Percentiles rank a stretch among this genome's conserved stretches.
Conservation (phyloP, 2,113 vertebrate genomes). For the Lontra canadensis region DNA sequence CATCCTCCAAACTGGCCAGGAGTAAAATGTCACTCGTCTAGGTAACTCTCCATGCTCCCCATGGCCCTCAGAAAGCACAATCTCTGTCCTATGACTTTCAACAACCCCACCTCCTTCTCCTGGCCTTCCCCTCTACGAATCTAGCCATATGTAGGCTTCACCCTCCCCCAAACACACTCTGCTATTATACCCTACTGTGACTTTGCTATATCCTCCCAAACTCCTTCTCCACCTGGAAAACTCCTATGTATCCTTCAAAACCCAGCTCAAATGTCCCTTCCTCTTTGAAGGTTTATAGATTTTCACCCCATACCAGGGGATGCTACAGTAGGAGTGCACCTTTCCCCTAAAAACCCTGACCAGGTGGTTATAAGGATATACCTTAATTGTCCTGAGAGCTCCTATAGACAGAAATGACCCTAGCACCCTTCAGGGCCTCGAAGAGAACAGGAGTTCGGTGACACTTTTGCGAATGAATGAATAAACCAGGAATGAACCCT, state of each 20-base stretch:
- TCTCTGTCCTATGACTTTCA: not conserved
- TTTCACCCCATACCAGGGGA: not conserved
- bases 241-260: conserved; percentile 20
- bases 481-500: not conserved
- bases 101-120: not conserved
- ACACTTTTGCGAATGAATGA: not conserved
- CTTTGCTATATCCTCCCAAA: not conserved
- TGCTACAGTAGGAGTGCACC: not conserved
- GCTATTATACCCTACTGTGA: not conserved
- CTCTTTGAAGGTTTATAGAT: not conserved
- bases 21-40: not conserved
- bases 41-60: not conserved
- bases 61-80: not conserved
- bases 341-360: not conserved
- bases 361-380: not conserved
- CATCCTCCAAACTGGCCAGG: not conserved
- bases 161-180: not conserved
- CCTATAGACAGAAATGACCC: not conserved
- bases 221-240: not conserved
- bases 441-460: not conserved
- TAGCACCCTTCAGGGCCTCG: not conserved
- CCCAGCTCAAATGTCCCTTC: not conserved
- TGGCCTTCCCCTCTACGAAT: not conserved
- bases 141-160: not conserved
- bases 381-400: not conserved